Evolutionary conservation across 2,113 vertebrate genomes (phyloP), one percentile per base, ranked within the genome.

Genomic region (Hypomesus transpacificus): DNA sequence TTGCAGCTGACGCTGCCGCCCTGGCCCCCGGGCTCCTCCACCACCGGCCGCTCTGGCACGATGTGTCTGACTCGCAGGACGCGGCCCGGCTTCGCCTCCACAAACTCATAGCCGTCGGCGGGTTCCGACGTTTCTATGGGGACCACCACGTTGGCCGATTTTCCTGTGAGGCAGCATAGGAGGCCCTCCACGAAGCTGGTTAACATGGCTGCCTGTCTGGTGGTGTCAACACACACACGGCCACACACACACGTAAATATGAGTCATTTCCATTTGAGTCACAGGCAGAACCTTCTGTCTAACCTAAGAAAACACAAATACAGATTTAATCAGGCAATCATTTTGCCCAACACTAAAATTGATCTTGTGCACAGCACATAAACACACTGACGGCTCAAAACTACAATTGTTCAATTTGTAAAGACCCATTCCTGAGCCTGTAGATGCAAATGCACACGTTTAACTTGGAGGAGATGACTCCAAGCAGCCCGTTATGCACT

Each of bases 31-130:
- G 80, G 85, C 26, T 90, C 89, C 66, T 91, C 93, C 31, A 87
- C 84, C 22, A 85, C 80, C 0, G 76, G 20, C 0, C 88, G 84
- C 16, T 86, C 77, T 0, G 96, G 94, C 0, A 88, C 74, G 0
- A 89, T 75, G 59, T 99, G 97, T 6, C 91, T 89, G 67, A 99
- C 89, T 7, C 95, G 87, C 18, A 99, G 87, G 70, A 99, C 87
- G 0, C 96, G 87, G 4, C 97, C 96, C 0, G 97, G 97, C 65
- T 98, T 98, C 61, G 97, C 96, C 85, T 99, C 97, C 80, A 99
- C 88, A 72, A 97, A 97, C 79, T 94, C 96, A 62, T 93, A 98
- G 83, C 95, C 95, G 1, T 97, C 92, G 2, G 86, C 71, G 24
- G 92, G 89, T 67, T 97, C 94, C 0, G 93, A 88, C 0, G 89